A percentile compares a stretch with the other conserved stretches of the same genome.
These are phyloP conservation scores for Hypotaenidia philippensis DNA, from an alignment of 2,797 vertebrate species.

Conservation along the genomic window DNA sequence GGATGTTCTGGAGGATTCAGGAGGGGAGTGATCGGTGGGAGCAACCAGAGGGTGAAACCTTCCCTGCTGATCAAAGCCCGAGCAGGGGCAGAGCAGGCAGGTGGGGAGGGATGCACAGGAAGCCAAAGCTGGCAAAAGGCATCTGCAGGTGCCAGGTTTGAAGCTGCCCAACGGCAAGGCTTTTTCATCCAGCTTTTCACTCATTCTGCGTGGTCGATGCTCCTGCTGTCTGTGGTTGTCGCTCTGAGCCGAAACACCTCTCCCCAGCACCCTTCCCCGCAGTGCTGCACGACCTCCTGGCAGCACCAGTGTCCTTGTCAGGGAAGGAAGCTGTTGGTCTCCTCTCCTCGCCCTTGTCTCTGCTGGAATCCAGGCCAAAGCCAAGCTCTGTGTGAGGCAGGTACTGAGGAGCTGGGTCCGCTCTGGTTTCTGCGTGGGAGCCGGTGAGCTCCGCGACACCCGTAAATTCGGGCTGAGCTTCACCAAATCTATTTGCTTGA, in stretches of 20 bases:
- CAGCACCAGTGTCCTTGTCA: not conserved
- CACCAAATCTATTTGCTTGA: slow-evolving; percentile 36
- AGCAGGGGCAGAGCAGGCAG: not conserved
- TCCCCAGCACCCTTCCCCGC: not conserved
- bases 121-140: not conserved
- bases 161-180: fast-evolving
- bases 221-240: fast-evolving
- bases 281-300: not conserved
- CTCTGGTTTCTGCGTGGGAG: fast-evolving
- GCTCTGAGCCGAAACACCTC: fast-evolving
- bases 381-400: fast-evolving
- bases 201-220: not conserved
- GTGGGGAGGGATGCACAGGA: not conserved
- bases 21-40: not conserved
- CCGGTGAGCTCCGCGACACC: not conserved
- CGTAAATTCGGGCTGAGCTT: not conserved
- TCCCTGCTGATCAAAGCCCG: not conserved
- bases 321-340: fast-evolving
- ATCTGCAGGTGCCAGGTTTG: fast-evolving
- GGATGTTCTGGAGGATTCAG: fast-evolving
- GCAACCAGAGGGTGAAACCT: fast-evolving
- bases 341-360: not conserved
- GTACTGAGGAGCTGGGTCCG: fast-evolving
- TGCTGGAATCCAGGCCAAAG: not conserved
- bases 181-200: not conserved